Evolutionary conservation across 2,888 invertebrate species (phyloP), one percentile per base, ranked within the genome.

Genomic region (Patella caerulea): DNA sequence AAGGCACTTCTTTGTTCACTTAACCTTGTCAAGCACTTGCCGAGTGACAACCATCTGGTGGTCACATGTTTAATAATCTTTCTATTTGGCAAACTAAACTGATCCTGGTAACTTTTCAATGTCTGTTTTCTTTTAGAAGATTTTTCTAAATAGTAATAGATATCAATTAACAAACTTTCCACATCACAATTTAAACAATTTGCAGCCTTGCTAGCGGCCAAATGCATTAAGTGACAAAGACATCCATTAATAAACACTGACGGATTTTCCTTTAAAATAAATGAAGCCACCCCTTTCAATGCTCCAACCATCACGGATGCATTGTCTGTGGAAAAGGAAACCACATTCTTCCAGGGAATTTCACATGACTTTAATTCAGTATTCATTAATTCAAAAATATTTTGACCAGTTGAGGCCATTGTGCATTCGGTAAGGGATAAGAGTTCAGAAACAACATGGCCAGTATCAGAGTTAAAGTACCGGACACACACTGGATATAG

Each of bases 1-100:
- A 80, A 70, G 24, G 80, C 75, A 56, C 75, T 75, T 78, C 80
- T 77, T 15, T 74, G 71, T 4, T 65, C 69, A 29, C 77, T 53
- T 24, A 79, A 29, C 19, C 79, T 24, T n/a, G 65, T 74, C 3
- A 79, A 54, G 69, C 72, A 74, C 19, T 65, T 73, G 12, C 71
- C 69, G n/a, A 76, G 24, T 12, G 72, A 77, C 52, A 77, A 73
- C 73, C 76, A 77, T 53, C 76, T 65, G 76, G 79, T 76, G 17
- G 17, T 15, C 5, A 75, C 76, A 78, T 59, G 74, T 75, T 69
- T 65, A 45, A 75, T n/a, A 34, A 78, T 72, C 15, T 73, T 69
- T 45, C 14, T 5, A 14, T 73, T 52, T 54, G 34, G 34, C n/a
- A 73, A 11, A 5, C 65, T 24, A 34, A 65, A 54, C n/a, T 56